Percentiles rank a stretch among this genome's conserved stretches.
Evolutionary conservation across 2,888 invertebrate species (phyloP).

Genomic region (Conomelus anceps): DNA sequence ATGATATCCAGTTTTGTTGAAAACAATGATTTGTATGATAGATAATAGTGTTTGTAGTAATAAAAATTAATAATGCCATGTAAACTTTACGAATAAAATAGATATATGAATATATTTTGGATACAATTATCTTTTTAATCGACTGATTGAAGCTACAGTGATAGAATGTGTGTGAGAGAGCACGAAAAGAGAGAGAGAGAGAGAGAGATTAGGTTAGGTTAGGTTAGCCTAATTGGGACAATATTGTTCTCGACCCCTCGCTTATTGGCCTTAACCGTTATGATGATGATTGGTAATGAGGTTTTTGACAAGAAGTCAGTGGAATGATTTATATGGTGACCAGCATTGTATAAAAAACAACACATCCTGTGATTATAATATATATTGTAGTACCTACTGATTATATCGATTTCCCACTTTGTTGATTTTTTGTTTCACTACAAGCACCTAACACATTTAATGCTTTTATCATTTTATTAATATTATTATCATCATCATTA

Average conservation of each 20-base stretch:
- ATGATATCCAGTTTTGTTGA: background rate
- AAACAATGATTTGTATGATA: background rate
- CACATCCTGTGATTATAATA: background rate
- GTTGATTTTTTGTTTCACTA: background rate
- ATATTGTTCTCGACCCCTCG: background rate
- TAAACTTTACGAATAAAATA: background rate
- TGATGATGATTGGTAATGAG: background rate
- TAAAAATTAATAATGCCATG: background rate
- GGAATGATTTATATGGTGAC: background rate
- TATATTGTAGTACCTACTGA: background rate
- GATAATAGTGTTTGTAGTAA: background rate
- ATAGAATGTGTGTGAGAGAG: background rate
- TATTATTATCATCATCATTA: background rate
- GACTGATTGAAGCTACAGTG: background rate
- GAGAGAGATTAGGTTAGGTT: background rate
- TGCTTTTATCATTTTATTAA: background rate
- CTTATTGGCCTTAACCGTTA: background rate
- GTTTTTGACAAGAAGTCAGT: background rate
- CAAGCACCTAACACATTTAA: background rate
- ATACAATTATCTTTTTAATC: conserved; percentile 10
- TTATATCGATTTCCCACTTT: background rate
- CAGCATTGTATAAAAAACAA: background rate
- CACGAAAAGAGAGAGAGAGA: background rate
- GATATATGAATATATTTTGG: conserved; percentile 1
- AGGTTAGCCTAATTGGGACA: background rate